phyloP scores from a whole-genome alignment of 2,888 invertebrate species.

The Acanthacorydalis orientalis region DNA sequence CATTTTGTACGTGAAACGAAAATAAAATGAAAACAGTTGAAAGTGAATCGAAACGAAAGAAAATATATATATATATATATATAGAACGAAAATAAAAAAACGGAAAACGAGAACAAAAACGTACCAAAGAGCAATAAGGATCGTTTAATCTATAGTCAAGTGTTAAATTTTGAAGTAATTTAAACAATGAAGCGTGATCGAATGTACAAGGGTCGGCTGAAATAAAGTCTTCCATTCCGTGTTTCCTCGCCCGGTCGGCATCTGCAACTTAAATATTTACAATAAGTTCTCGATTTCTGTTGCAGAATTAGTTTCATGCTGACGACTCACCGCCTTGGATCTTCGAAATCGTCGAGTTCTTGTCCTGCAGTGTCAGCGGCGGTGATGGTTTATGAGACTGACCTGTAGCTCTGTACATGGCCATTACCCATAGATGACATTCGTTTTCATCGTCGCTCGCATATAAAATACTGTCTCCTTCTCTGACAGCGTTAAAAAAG shows the following conservation, averaged over 20 bases:
- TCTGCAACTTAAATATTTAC: conserved; percentile 33
- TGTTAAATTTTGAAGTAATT: conserved; percentile 78
- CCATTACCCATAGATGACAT: conserved; percentile 98
- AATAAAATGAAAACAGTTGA: too few species aligned
- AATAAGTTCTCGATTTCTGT: neutral
- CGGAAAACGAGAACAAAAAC: conserved; percentile 12
- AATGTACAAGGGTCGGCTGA: conserved; percentile 97
- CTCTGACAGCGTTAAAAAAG: conserved; percentile 97
- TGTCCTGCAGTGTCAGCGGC: conserved; percentile 58
- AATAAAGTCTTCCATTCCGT: conserved; percentile 98
- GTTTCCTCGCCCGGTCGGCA: conserved; percentile 90
- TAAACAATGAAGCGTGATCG: conserved; percentile 88
- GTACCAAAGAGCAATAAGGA: conserved; percentile 94
- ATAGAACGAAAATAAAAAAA: too few species aligned
- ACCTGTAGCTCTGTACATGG: conserved; percentile 97
- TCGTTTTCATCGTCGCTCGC: conserved; percentile 96
- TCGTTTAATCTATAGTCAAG: conserved; percentile 92
- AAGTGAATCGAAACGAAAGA: neutral
- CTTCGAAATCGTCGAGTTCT: conserved; percentile 73
- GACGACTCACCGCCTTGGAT: conserved; percentile 66
- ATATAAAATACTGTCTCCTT: conserved; percentile 92
- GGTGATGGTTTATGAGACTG: conserved; percentile 98
- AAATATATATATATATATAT: too few species aligned
- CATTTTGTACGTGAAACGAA: too few species aligned
- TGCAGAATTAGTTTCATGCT: too few species aligned